These are phyloP conservation scores for Troides aeacus DNA, from an alignment of 2,888 invertebrate species.

Conservation along the genomic window DNA sequence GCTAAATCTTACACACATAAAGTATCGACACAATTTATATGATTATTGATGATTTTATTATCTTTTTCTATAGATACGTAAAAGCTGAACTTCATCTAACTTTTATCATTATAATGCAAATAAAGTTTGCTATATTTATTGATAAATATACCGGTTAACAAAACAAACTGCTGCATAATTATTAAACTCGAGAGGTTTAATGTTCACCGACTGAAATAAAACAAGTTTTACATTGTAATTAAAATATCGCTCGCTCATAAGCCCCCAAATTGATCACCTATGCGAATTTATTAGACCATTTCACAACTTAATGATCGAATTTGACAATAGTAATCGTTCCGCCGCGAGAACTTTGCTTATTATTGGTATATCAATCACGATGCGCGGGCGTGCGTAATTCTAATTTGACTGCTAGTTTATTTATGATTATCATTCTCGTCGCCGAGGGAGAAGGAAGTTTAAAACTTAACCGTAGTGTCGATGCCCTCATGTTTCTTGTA, in stretches of 20 bases:
- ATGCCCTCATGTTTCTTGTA: background rate
- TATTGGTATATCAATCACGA: constrained; percentile 73
- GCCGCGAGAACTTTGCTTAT: constrained; percentile 63
- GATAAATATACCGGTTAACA: constrained; percentile 6
- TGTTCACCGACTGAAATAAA: constrained; percentile 53
- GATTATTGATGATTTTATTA: background rate
- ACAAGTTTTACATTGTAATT: constrained; percentile 47
- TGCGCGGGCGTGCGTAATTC: constrained; percentile 42
- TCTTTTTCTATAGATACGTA: too few relatives aligned
- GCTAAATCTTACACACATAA: background rate
- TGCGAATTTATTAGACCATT: constrained; percentile 63
- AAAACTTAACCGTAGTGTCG: background rate
- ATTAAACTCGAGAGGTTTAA: constrained; percentile 43
- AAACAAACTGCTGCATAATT: constrained; percentile 17
- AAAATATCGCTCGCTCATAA: constrained; percentile 48
- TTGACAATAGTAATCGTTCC: constrained; percentile 63
- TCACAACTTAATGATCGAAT: constrained; percentile 62
- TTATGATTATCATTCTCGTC: constrained; percentile 57
- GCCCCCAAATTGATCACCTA: constrained; percentile 57
- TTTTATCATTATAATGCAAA: background rate
- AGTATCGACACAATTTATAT: background rate
- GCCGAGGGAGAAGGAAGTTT: constrained; percentile 4
- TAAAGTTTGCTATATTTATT: background rate
- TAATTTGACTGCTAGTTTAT: constrained; percentile 51
- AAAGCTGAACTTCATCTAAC: too few relatives aligned